phyloP scores from a whole-genome alignment of 1,140 invertebrate species.

The Latrodectus geometricus region DNA sequence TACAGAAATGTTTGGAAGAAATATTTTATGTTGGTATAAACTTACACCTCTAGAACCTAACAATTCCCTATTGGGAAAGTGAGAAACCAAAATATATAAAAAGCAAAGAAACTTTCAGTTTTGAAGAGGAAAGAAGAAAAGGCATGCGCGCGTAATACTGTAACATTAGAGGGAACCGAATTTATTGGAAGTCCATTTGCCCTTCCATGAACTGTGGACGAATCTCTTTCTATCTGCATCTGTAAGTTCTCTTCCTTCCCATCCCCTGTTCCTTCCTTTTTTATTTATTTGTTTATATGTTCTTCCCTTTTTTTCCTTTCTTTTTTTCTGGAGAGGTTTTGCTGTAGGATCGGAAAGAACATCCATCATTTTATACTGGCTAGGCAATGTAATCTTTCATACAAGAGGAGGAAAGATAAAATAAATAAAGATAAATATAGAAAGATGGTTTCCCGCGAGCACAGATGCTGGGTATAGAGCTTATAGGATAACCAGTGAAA shows the following conservation, averaged over 20 bases:
- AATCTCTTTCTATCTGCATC: conserved; percentile 60
- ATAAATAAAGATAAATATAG: conserved; percentile 58
- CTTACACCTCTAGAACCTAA: no score
- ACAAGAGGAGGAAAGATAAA: conserved; percentile 34
- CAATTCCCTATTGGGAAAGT: no score
- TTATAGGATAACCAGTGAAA: conserved; percentile 61
- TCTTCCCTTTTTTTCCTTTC: conserved; percentile 19
- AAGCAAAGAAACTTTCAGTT: no score
- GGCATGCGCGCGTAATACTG: not conserved
- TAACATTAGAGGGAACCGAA: conserved; percentile 60
- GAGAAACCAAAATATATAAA: no score
- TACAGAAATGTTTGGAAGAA: no score
- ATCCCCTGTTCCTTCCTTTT: conserved; percentile 5
- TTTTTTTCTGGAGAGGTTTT: conserved; percentile 52
- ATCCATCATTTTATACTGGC: conserved; percentile 50
- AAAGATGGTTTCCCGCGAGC: conserved; percentile 60
- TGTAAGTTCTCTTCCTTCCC: conserved; percentile 57
- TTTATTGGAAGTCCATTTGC: conserved; percentile 62
- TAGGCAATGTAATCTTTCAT: conserved; percentile 60
- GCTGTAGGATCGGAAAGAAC: conserved; percentile 30
- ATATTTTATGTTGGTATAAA: no score
- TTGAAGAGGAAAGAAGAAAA: no score
- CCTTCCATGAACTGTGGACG: conserved; percentile 46
- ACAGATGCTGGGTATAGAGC: conserved; percentile 58
- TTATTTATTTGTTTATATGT: conserved; percentile 52